These are phyloP conservation scores for Alligator mississippiensis DNA, from an alignment of 2,113 vertebrate genomes.

Conservation along the genomic window DNA sequence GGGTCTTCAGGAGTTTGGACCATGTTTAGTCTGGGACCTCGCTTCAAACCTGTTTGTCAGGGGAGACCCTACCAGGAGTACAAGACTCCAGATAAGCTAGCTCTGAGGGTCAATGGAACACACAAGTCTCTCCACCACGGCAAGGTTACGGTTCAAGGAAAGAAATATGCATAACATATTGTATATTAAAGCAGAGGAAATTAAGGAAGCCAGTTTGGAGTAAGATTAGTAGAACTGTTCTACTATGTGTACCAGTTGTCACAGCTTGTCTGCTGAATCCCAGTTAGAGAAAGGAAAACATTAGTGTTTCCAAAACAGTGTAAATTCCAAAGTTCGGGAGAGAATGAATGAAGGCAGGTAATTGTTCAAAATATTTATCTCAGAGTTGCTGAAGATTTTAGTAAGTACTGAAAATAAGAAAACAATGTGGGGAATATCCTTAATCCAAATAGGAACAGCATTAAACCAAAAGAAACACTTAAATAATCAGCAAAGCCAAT, in stretches of 20 bases:
- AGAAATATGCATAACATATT: no score
- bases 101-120: no score
- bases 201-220: neutral
- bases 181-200: neutral
- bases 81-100: no score
- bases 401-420: constrained; percentile 12
- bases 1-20: no score
- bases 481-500: neutral
- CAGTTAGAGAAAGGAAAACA: neutral
- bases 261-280: neutral
- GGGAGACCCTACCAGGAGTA: no score
- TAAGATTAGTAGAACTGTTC: neutral
- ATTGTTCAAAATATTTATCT: neutral
- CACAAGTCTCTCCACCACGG: no score
- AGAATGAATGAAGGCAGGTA: neutral
- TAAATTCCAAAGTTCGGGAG: neutral
- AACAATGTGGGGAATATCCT: neutral
- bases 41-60: no score
- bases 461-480: constrained; percentile 30
- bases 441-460: constrained; percentile 6
- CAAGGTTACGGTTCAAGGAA: no score
- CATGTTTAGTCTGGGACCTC: no score
- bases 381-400: neutral
- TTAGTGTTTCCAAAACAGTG: neutral
- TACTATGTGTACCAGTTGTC: neutral